phyloP scores from a whole-genome alignment of 2,113 vertebrate species.

The Leptodactylus fuscus region DNA sequence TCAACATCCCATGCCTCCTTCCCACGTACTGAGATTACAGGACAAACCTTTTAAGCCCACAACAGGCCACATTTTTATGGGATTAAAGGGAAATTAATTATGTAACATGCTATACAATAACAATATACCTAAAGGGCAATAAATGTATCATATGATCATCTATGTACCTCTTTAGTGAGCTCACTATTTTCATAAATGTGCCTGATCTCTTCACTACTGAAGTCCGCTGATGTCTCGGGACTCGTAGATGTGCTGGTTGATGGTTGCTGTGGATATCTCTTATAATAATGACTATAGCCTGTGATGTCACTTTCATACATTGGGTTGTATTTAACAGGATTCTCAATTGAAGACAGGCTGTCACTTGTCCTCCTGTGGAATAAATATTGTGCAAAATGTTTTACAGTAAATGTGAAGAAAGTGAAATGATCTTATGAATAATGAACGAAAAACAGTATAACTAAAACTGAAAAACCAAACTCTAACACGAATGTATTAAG shows the following conservation, averaged over 20 bases:
- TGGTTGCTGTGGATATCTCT: conserved; percentile 78
- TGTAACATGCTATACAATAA: not conserved
- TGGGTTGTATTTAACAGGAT: conserved; percentile 90
- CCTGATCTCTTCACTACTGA: conserved; percentile 92
- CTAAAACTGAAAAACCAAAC: not conserved
- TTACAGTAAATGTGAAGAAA: not conserved
- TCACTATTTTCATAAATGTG: conserved; percentile 93
- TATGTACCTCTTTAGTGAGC: conserved; percentile 88
- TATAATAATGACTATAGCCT: conserved; percentile 82
- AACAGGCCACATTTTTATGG: no score
- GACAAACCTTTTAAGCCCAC: no score
- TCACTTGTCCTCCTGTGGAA: conserved; percentile 75
- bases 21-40: no score
- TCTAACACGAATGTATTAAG: no score
- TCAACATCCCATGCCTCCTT: no score
- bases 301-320: conserved; percentile 86
- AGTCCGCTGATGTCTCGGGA: conserved; percentile 85
- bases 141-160: not conserved
- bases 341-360: conserved; percentile 85
- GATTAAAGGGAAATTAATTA: not conserved
- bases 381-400: conserved; percentile 39
- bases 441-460: not conserved
- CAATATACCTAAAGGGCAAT: not conserved
- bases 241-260: conserved; percentile 80
- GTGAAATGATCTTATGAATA: not conserved